Evolutionary conservation across 2,113 vertebrate genomes (phyloP), one percentile per base, ranked within the genome.

Genomic region (Lophius piscatorius): DNA sequence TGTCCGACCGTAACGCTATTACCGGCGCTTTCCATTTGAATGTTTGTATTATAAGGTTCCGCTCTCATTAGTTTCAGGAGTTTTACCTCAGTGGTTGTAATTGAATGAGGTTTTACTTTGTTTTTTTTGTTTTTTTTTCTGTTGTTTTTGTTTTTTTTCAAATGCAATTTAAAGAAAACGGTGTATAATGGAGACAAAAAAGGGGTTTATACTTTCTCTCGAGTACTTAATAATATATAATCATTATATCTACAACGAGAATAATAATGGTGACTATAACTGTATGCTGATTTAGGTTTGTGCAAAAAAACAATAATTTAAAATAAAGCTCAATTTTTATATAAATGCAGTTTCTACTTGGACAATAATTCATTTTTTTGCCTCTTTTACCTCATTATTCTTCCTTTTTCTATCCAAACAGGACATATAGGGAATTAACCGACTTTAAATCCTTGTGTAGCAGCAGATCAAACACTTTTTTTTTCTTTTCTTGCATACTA

Each of bases 271-370:
- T 82, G 65, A 83, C 46, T 87, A 84, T 78, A 82, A 86, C 35
- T 88, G 87, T 91, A 89, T 91, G 88, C 83, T 88, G 83, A 88
- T 90, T 89, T 90, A 90, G 81, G 76, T 84, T 90, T 89, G 85
- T 88, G 80, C n/a, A n/a, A n/a, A 82, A 80, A 76, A 76, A 82
- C 57, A 88, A 76, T 87, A 89, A 91, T 91, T 91, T 80, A 88
- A 89, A 92, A 89, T 87, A 79, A 83, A 87, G 76, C 75, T 63
- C 48, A 41, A 69, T 79, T 85, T 81, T 83, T 78, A 69, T 84
- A 81, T 76, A 54, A 69, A 74, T 24, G 23, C 23, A 52, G 47
- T 72, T 69, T 42, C 42, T 54, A 28, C 62, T 63, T 82, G 54
- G 57, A 75, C 60, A 42, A 71, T 60, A n/a, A n/a, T n/a, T n/a